Percentiles rank a stretch among this genome's conserved stretches.
Evolutionary conservation across 2,113 vertebrate species (phyloP).

Genomic region (Diadophis punctatus): DNA sequence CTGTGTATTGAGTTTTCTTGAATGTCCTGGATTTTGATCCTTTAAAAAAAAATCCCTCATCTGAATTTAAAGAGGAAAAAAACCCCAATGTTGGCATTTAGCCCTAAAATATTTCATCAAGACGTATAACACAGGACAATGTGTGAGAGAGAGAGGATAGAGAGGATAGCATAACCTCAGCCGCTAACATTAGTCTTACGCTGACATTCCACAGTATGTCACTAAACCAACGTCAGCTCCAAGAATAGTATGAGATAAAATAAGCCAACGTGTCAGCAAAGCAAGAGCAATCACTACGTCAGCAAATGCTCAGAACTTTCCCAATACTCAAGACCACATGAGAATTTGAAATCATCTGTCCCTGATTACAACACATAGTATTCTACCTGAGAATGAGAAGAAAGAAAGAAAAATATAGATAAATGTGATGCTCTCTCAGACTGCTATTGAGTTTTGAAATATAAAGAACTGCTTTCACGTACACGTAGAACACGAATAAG

Average conservation of each 20-base stretch:
- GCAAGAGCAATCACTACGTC: slow-evolving; percentile 16
- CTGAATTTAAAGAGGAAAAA: neutral
- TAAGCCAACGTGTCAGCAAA: slow-evolving; percentile 31
- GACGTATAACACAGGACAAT: slow-evolving; percentile 2
- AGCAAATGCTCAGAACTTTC: slow-evolving; percentile 27
- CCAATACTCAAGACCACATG: neutral
- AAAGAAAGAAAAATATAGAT: neutral
- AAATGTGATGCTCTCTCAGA: neutral
- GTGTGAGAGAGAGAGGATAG: neutral
- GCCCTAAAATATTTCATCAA: neutral
- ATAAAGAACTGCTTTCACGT: neutral
- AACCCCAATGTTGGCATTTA: neutral
- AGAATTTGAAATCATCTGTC: slow-evolving; percentile 15
- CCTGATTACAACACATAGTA: slow-evolving; percentile 1
- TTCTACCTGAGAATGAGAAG: neutral
- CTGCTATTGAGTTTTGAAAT: neutral
- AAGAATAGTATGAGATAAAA: slow-evolving; percentile 33
- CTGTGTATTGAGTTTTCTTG: neutral
- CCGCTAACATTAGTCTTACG: slow-evolving; percentile 22
- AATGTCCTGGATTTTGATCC: neutral
- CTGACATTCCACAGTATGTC: slow-evolving; percentile 27
- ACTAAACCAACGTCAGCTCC: slow-evolving; percentile 25
- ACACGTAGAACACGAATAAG: neutral
- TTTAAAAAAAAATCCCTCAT: neutral
- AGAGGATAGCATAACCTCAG: slow-evolving; percentile 18